A percentile compares a stretch with the other conserved stretches of the same genome.
Conservation (phyloP, 2,888 invertebrate species). For the Lampropteryx suffumata region DNA sequence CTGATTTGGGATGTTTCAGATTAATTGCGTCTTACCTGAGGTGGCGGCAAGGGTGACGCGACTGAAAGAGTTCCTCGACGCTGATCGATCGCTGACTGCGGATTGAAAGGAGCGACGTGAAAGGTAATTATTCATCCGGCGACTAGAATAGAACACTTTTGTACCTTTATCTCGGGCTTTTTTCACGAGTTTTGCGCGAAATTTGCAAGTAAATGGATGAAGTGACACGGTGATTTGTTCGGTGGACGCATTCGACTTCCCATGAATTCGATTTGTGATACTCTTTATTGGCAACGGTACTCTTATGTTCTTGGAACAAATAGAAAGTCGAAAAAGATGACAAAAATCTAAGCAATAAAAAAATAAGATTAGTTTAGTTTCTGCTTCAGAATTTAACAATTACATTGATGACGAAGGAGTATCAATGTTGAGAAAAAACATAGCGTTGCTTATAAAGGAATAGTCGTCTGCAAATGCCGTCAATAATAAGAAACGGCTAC, state of each 20-base stretch:
- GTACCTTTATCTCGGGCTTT: constrained; percentile 79
- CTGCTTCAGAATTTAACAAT: too few relatives aligned
- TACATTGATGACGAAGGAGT: too few relatives aligned
- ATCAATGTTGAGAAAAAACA: neutral
- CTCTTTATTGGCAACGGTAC: constrained; percentile 39
- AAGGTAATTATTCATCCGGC: constrained; percentile 82
- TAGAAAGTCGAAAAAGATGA: neutral
- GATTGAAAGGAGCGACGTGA: constrained; percentile 82
- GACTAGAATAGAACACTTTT: constrained; percentile 83
- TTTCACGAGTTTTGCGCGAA: constrained; percentile 78
- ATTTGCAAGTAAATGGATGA: constrained; percentile 81
- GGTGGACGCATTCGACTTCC: constrained; percentile 66
- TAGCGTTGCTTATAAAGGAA: neutral
- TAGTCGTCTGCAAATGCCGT: neutral
- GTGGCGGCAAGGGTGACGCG: constrained; percentile 75
- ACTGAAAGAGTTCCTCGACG: constrained; percentile 81
- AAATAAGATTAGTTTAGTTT: too few relatives aligned
- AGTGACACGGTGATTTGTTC: constrained; percentile 78
- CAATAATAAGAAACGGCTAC: constrained; percentile 17
- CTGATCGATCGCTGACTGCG: constrained; percentile 77
- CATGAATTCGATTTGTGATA: constrained; percentile 63
- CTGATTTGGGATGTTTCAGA: constrained; percentile 82
- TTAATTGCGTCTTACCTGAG: constrained; percentile 81
- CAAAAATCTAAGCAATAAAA: too few relatives aligned
- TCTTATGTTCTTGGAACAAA: constrained; percentile 36